A percentile compares a stretch with the other conserved stretches of the same genome.
These are phyloP conservation scores for Montipora capitata DNA, from an alignment of 92 coral and sea anemone species.

Conservation along the genomic window DNA sequence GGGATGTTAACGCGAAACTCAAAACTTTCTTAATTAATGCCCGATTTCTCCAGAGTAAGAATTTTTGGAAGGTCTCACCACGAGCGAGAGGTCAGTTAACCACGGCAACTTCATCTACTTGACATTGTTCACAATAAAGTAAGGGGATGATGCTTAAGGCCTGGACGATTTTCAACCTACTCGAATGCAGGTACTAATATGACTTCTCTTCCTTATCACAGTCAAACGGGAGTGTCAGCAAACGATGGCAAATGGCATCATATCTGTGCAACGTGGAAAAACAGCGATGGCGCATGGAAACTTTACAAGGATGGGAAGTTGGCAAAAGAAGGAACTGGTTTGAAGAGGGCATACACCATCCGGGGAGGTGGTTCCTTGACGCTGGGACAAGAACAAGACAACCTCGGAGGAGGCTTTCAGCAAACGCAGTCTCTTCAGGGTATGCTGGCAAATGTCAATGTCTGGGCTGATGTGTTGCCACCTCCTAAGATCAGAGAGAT, in stretches of 20 bases:
- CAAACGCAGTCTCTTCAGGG: background rate
- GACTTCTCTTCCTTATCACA: background rate
- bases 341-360: background rate
- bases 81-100: too few relatives aligned
- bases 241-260: conserved; percentile 12
- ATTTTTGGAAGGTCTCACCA: too few relatives aligned
- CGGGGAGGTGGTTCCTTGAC: background rate
- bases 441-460: conserved; percentile 3
- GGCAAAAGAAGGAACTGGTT: background rate
- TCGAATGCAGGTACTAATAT: too few relatives aligned
- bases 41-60: too few relatives aligned
- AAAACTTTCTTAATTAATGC: too few relatives aligned
- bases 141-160: too few relatives aligned
- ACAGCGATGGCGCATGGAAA: background rate
- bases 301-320: background rate
- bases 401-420: background rate
- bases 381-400: conserved; percentile 9
- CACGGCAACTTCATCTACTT: too few relatives aligned
- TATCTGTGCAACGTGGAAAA: conserved; percentile 3
- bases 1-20: too few relatives aligned
- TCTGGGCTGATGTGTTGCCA: background rate
- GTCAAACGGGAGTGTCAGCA: background rate
- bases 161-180: too few relatives aligned
- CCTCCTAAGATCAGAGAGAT: background rate
- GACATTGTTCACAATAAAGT: too few relatives aligned